Evolutionary conservation across 2,888 invertebrate genomes (phyloP).

Genomic region (Blastobasis adustella): DNA sequence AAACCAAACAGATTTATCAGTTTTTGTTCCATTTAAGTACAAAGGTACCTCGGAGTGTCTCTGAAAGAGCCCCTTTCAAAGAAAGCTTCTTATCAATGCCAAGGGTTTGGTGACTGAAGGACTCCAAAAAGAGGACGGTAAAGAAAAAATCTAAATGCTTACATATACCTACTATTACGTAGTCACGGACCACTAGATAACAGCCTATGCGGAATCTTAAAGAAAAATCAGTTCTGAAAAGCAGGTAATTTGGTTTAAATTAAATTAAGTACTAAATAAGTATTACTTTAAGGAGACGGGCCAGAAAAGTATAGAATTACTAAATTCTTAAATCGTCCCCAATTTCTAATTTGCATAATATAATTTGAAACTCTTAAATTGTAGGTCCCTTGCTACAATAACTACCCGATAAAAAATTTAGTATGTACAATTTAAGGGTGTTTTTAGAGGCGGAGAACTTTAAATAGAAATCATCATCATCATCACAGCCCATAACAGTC

Average conservation of each 20-base stretch:
- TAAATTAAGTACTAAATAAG: conserved; percentile 7
- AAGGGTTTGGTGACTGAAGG: conserved; percentile 19
- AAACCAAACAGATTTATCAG: neutral
- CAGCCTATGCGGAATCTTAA: neutral
- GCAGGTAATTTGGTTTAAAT: conserved; percentile 4
- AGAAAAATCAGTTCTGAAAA: neutral
- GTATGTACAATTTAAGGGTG: too few relatives aligned
- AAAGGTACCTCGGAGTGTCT: conserved; percentile 13
- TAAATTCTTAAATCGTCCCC: too few relatives aligned
- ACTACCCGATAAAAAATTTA: too few relatives aligned
- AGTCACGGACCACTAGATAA: neutral
- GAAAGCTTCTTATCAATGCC: conserved; percentile 21
- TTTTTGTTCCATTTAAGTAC: conserved; percentile 10
- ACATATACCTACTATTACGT: neutral
- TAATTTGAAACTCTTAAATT: too few relatives aligned
- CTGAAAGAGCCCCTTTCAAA: conserved; percentile 12
- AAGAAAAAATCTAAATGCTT: neutral
- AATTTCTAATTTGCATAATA: too few relatives aligned
- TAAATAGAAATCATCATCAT: too few relatives aligned
- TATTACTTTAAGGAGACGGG: too few relatives aligned
- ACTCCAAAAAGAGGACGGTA: neutral
- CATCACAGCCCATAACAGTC: too few relatives aligned
- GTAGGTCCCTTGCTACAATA: too few relatives aligned
- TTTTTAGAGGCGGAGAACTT: too few relatives aligned
- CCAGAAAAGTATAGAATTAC: too few relatives aligned